phyloP scores from a whole-genome alignment of 2,797 vertebrate species.

The Sebastes steindachneri region DNA sequence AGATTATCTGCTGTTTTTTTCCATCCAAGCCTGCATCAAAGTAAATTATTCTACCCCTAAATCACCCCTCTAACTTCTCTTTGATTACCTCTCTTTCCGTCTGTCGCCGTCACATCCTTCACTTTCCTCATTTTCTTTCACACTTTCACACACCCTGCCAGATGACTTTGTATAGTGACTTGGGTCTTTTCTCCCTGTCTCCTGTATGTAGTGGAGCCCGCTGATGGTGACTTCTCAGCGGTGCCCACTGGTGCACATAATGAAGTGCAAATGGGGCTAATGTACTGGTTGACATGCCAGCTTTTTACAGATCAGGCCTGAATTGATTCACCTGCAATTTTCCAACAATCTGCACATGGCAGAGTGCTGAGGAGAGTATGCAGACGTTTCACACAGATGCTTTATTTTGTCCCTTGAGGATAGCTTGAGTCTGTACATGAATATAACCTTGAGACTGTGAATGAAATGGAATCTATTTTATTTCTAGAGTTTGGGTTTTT shows the following conservation, averaged over 20 bases:
- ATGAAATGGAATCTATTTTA: slow-evolving; percentile 4
- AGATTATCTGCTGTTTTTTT: slow-evolving; percentile 40
- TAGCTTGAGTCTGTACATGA: neutral
- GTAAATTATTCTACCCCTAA: slow-evolving; percentile 53
- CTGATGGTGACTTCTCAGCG: slow-evolving; percentile 62
- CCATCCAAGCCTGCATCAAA: slow-evolving; percentile 32
- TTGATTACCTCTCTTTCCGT: slow-evolving; percentile 18
- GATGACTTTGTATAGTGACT: neutral
- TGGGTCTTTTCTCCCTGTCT: slow-evolving; percentile 6
- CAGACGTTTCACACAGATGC: slow-evolving; percentile 11
- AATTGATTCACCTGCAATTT: slow-evolving; percentile 76
- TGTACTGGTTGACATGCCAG: slow-evolving; percentile 69
- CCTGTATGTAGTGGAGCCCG: slow-evolving; percentile 42
- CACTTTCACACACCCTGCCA: neutral
- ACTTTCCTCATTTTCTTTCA: slow-evolving; percentile 10
- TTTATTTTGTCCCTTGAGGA: slow-evolving; percentile 1
- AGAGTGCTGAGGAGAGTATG: slow-evolving; percentile 2
- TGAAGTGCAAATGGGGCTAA: slow-evolving; percentile 77
- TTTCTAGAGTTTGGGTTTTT: neutral
- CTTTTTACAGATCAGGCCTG: slow-evolving; percentile 71
- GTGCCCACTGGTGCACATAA: slow-evolving; percentile 73
- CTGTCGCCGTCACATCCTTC: neutral
- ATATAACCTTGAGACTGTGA: slow-evolving; percentile 1
- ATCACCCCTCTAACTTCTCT: slow-evolving; percentile 45
- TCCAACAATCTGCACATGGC: slow-evolving; percentile 59